Percentiles rank a stretch among this genome's conserved stretches.
Conservation (phyloP, 2,888 invertebrate genomes). For the Sceliomorpha sp. region DNA sequence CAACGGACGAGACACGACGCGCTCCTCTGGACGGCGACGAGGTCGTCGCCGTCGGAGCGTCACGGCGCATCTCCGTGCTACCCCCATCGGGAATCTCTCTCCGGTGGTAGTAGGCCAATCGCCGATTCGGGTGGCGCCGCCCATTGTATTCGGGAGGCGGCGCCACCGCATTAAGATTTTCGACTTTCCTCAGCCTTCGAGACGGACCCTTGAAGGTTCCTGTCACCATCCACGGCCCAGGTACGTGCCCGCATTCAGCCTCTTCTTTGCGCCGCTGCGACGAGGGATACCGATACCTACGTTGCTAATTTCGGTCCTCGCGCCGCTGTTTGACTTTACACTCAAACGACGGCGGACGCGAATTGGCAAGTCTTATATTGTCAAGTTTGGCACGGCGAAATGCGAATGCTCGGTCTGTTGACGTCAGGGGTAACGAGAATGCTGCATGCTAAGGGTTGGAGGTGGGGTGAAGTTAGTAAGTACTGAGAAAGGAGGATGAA, state of each 20-base stretch:
- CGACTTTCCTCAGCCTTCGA: slow-evolving; percentile 66
- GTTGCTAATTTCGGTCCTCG: slow-evolving; percentile 64
- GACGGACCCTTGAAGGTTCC: slow-evolving; percentile 28
- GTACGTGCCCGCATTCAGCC: slow-evolving; percentile 32
- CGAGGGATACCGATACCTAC: slow-evolving; percentile 43
- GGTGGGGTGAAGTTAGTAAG: too few relatives aligned
- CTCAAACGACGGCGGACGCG: slow-evolving; percentile 34
- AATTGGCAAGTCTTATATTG: slow-evolving; percentile 25
- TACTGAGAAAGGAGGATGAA: too few relatives aligned
- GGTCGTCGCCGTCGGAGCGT: slow-evolving; percentile 67
- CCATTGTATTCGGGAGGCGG: slow-evolving; percentile 70
- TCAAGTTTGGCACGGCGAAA: slow-evolving; percentile 7
- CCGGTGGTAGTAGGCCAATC: slow-evolving; percentile 69
- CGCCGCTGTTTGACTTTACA: slow-evolving; percentile 62
- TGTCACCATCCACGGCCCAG: slow-evolving; percentile 40
- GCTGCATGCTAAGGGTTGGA: too few relatives aligned
- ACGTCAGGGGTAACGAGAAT: too few relatives aligned
- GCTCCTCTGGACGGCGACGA: slow-evolving; percentile 47
- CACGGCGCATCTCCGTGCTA: slow-evolving; percentile 69
- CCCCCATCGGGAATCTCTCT: slow-evolving; percentile 51
- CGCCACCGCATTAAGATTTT: slow-evolving; percentile 78
- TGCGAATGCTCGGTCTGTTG: too few relatives aligned
- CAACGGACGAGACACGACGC: slow-evolving; percentile 57
- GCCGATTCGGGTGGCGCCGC: slow-evolving; percentile 58
- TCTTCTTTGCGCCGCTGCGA: slow-evolving; percentile 20